phyloP scores from a whole-genome alignment of 2,888 invertebrate genomes.

The Drosophila testacea region DNA sequence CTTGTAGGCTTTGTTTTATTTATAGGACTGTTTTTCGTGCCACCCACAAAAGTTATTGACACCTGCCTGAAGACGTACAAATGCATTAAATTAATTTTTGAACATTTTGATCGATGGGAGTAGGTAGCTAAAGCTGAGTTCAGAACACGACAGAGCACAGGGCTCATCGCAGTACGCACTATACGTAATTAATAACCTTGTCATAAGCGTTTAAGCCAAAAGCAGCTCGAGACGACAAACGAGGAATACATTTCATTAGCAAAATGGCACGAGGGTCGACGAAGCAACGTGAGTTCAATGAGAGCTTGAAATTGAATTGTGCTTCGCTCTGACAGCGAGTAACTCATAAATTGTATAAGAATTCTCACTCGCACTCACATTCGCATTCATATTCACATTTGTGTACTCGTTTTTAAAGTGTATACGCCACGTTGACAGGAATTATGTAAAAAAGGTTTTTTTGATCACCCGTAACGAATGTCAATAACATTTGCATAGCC shows the following conservation, averaged over 20 bases:
- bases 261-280: conserved; percentile 36
- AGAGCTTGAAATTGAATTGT: conserved; percentile 41
- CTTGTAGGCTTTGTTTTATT: conserved; percentile 7
- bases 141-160: neutral
- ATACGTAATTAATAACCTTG: conserved; percentile 58
- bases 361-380: conserved; percentile 7
- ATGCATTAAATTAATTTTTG: conserved; percentile 46
- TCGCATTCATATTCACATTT: conserved; percentile 11
- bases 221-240: conserved; percentile 7
- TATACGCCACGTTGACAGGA: conserved; percentile 17
- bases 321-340: conserved; percentile 19
- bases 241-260: conserved; percentile 50
- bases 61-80: conserved; percentile 15
- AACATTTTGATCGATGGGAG: conserved; percentile 48
- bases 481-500: conserved; percentile 53
- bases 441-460: conserved; percentile 30
- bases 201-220: conserved; percentile 35
- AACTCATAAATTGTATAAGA: conserved; percentile 45
- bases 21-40: neutral
- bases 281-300: conserved; percentile 26
- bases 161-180: conserved; percentile 10
- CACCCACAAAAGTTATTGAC: conserved; percentile 33
- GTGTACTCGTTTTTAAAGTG: neutral
- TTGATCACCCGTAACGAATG: conserved; percentile 23
- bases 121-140: neutral